phyloP scores from a whole-genome alignment of 1,140 invertebrate genomes.

The Euura saliciscinereae region DNA sequence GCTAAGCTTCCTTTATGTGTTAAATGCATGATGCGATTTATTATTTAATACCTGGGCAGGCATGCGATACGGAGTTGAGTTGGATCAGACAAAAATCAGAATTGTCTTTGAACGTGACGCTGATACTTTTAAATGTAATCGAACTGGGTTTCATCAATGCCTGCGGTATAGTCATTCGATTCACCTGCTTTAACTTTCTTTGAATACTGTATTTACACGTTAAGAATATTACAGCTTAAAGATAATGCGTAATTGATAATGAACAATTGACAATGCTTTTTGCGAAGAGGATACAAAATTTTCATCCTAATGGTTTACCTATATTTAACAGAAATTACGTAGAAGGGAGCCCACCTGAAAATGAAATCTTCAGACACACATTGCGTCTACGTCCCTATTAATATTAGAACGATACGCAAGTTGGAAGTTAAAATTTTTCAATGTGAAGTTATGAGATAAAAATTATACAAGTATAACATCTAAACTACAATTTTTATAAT shows the following conservation, averaged over 20 bases:
- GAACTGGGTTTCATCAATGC: not conserved
- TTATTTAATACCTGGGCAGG: too few species aligned
- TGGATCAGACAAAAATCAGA: too few species aligned
- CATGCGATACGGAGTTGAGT: too few species aligned
- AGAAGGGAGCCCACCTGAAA: slow-evolving; percentile 3
- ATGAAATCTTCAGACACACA: not conserved
- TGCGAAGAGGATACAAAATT: not conserved
- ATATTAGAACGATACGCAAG: not conserved
- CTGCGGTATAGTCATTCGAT: not conserved
- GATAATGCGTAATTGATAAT: not conserved
- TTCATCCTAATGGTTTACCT: not conserved
- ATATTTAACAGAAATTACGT: not conserved
- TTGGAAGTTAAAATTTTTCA: not conserved
- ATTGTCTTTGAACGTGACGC: too few species aligned
- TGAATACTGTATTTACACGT: slow-evolving; percentile 50
- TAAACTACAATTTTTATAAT: not conserved
- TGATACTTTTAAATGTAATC: too few species aligned
- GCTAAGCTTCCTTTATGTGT: not conserved
- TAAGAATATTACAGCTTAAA: not conserved
- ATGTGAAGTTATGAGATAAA: not conserved
- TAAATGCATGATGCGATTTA: too few species aligned
- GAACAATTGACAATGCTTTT: not conserved
- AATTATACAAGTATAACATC: not conserved
- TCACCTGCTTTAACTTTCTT: not conserved
- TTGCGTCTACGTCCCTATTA: not conserved